Evolutionary conservation across 2,888 invertebrate genomes (phyloP), one percentile per base, ranked within the genome.

Genomic region (Nomada lathburiana): DNA sequence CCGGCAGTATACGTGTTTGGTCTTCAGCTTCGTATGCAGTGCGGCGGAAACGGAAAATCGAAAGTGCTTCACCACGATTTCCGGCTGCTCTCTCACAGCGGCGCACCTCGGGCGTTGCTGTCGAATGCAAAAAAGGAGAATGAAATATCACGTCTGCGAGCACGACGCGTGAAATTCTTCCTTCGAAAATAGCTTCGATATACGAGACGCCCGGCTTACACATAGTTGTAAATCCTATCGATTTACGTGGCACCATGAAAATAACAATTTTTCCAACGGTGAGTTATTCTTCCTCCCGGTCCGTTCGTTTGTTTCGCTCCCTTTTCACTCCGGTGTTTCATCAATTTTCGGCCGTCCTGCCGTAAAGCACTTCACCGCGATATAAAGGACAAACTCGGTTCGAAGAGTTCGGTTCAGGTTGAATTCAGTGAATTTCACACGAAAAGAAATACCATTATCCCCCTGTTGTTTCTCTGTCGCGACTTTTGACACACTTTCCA

Each of bases 111-210:
- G 68, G 82, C 75, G 53, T 72, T 62, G 50, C 76, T 80, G 82
- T 86, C 88, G 88, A 89, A 87, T 84, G 88, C 75, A 87, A 89
- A 86, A 88, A 83, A 86, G 73, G 78, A 69, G 83, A 85, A 82
- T 85, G 81, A 88, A 81, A 82, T 83, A 86, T 86, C 77, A 83
- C 79, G 80, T 87, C 82, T 87, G 74, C 81, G 83, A 69, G 85
- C 74, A 76, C 76, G 77, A 76, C 73, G 76, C 76, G 76, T 80
- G 80, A 83, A 85, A 87, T 83, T 85, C 75, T 53, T 76, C 65
- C 70, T 52, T 67, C 55, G 76, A 74, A 78, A 89, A 83, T 76
- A 70, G 63, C 75, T 65, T 59, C 84, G 84, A 77, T 84, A 75
- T 74, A 52, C 60, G 74, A 63, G 67, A 77, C 60, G 68, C 52